phyloP scores from a whole-genome alignment of 2,888 invertebrate species.

The Gandaritis pyraliata region DNA sequence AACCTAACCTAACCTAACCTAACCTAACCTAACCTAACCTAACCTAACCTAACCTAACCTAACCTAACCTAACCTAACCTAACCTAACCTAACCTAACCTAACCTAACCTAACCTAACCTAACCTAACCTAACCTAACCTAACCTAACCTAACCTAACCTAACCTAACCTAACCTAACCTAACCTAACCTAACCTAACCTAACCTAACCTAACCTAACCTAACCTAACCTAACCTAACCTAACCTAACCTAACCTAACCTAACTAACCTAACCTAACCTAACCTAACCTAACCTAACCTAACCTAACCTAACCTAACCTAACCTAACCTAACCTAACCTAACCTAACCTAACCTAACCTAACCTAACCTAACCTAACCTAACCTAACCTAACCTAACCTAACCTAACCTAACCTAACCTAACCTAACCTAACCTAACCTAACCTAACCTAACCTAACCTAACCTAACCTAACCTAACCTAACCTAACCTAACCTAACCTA shows the following conservation, averaged over 20 bases:
- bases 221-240: constrained; percentile 29
- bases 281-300: constrained; percentile 39
- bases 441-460: no score
- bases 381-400: constrained; percentile 36
- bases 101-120: constrained; percentile 14
- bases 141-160: constrained; percentile 31
- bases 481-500: no score
- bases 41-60: constrained; percentile 9
- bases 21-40: constrained; percentile 3
- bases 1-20: constrained; percentile 30
- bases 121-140: constrained; percentile 36
- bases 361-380: constrained; percentile 35
- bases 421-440: no score
- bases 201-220: constrained; percentile 36
- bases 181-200: constrained; percentile 32
- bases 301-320: constrained; percentile 38
- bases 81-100: constrained; percentile 5
- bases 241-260: constrained; percentile 32
- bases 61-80: constrained; percentile 25
- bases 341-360: constrained; percentile 40
- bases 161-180: constrained; percentile 38
- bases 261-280: constrained; percentile 38
- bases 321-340: constrained; percentile 32
- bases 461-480: no score
- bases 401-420: neutral